Conservation (phyloP, 2,888 invertebrate genomes). For the Drosophila paracracens region DNA sequence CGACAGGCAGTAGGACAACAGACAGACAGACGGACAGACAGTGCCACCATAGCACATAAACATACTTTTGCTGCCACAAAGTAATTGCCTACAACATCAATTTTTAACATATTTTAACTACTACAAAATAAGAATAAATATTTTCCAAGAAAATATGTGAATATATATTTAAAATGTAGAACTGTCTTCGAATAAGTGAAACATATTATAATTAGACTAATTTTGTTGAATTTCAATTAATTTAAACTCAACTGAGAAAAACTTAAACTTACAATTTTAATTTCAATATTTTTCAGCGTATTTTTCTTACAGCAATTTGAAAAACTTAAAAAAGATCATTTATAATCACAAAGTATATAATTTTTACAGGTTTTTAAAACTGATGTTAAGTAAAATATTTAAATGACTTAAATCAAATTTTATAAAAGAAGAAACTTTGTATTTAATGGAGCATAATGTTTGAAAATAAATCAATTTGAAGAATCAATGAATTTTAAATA, state of each 20-base stretch:
- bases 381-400: not conserved
- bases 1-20: slow-evolving; percentile 32
- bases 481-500: not conserved
- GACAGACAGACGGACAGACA: slow-evolving; percentile 7
- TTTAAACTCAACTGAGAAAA: not conserved
- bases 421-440: not conserved
- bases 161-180: not conserved
- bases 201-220: not conserved
- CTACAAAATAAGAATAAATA: not conserved
- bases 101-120: not conserved
- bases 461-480: not conserved
- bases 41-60: not conserved
- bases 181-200: not conserved
- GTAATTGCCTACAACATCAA: not conserved
- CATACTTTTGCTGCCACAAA: not conserved
- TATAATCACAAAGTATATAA: not conserved
- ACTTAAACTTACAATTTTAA: too few relatives aligned
- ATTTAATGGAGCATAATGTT: accelerated
- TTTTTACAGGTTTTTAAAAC: not conserved
- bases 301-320: not conserved
- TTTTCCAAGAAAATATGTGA: too few relatives aligned
- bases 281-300: not conserved
- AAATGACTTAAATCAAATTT: not conserved
- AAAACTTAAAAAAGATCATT: too few relatives aligned
- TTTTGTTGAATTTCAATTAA: not conserved